Base-by-base conservation (phyloP, 2,888 invertebrate genomes). In the Drosophila emarginata region DNA sequence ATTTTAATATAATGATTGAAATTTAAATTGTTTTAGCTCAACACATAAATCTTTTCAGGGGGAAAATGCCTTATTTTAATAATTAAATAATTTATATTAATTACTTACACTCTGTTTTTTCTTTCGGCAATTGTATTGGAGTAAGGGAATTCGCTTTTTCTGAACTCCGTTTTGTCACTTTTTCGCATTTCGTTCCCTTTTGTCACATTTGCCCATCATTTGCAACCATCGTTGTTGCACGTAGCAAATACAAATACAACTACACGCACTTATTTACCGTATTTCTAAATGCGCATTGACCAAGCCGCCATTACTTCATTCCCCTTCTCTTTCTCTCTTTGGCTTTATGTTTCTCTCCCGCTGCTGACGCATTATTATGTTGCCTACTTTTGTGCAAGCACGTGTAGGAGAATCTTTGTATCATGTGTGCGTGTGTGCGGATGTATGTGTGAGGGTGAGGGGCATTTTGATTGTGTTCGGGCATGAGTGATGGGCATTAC, bases 271-370 rank as follows among this genome's bases (percentile, higher is more conserved):
- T 86, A 69, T 86, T 86, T 78, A 70, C 66, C 64, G 72, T 70
- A 67, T 76, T 61, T 68, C 76, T 78, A 81, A 83, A 64, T 86
- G 86, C 76, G 58, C 79, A 74, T 63, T 76, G 79, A 75, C 84
- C 83, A 64, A 36, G 56, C 32, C 53, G n/a, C 45, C 36, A 52
- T 26, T 64, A 14, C 15, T 18, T 39, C 12, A 50, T 40, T 15
- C 37, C 23, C 9, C 21, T 23, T 6, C 37, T 21, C 21, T 28
- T 23, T 51, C n/a, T 6, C 37, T 32, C 14, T 40, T 11, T 28
- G 28, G 39, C 39, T 67, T 28, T 28, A 28, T 28, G 6, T 28
- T 28, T n/a, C 37, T 23, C 14, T 61, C 57, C 54, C 52, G 64
- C 56, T 65, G 62, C 67, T 83, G 87, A 87, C 74, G 81, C 79